A percentile compares a stretch with the other conserved stretches of the same genome.
These are phyloP conservation scores for Asarcornis scutulata DNA, from an alignment of 2,113 vertebrate genomes.

Conservation along the genomic window DNA sequence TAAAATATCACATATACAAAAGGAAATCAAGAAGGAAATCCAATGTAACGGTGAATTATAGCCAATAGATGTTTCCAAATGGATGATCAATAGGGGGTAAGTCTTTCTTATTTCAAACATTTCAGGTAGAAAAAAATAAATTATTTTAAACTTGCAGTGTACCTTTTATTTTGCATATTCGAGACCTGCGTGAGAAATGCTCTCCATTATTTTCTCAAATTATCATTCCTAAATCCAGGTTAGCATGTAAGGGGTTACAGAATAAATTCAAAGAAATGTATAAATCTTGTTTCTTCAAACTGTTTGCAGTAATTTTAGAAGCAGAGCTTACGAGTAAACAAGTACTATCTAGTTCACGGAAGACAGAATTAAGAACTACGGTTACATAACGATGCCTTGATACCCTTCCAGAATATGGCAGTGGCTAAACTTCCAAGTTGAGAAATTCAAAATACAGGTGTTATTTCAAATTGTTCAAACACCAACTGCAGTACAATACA, in stretches of 20 bases:
- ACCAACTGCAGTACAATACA: not conserved
- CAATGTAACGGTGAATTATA: not conserved
- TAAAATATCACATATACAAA: not conserved
- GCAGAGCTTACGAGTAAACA: not conserved
- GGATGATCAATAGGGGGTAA: not conserved
- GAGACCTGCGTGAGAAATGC: not conserved
- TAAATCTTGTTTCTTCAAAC: not conserved
- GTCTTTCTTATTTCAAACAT: not conserved
- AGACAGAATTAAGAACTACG: not conserved
- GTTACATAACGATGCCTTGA: not conserved
- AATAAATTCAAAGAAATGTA: not conserved
- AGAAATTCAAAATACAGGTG: not conserved
- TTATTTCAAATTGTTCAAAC: not conserved
- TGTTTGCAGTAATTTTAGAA: not conserved
- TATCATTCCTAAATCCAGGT: not conserved
- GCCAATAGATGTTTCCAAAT: not conserved
- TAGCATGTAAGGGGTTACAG: not conserved
- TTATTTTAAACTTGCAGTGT: not conserved
- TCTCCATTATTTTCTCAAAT: not conserved
- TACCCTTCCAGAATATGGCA: not conserved
- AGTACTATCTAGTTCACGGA: not conserved
- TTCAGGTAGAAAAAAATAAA: not conserved
- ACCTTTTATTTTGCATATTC: not conserved
- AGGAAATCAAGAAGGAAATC: not conserved
- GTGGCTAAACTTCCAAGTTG: not conserved